phyloP scores from a whole-genome alignment of 2,797 vertebrate species.

The Sardinella longiceps region DNA sequence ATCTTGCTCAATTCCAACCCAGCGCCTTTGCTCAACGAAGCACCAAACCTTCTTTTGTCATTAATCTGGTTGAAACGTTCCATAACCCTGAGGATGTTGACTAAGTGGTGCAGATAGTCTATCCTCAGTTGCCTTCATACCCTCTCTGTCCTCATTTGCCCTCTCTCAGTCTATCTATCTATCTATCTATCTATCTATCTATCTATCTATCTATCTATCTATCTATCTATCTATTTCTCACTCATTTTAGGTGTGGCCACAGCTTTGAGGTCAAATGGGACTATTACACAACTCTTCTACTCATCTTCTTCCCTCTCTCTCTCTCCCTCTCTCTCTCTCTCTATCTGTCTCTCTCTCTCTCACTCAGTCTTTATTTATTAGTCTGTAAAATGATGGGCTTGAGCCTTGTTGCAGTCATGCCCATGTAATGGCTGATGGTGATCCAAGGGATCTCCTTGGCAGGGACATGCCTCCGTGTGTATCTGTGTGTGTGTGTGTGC shows the following conservation, averaged over 20 bases:
- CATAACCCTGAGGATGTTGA: neutral
- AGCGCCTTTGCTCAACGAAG: neutral
- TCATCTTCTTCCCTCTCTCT: neutral
- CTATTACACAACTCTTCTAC: neutral
- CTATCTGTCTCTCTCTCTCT: neutral
- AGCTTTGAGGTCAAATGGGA: neutral
- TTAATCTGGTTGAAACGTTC: neutral
- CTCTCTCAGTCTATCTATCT: neutral
- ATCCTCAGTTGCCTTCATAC: neutral
- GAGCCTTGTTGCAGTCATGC: neutral
- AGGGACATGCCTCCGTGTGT: neutral
- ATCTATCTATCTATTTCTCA: neutral
- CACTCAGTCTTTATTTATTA: neutral
- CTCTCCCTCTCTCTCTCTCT: neutral
- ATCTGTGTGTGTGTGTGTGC: conserved; percentile 2
- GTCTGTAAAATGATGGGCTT: neutral
- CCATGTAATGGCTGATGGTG: neutral
- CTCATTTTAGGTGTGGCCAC: neutral
- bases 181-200: too few species aligned
- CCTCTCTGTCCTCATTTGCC: neutral
- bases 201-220: neutral
- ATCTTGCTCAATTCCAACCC: neutral
- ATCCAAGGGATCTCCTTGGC: neutral
- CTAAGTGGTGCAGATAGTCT: neutral
- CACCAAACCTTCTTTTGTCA: neutral